Conservation (phyloP, 2,113 vertebrate genomes). For the Benitochromis conjunctus region DNA sequence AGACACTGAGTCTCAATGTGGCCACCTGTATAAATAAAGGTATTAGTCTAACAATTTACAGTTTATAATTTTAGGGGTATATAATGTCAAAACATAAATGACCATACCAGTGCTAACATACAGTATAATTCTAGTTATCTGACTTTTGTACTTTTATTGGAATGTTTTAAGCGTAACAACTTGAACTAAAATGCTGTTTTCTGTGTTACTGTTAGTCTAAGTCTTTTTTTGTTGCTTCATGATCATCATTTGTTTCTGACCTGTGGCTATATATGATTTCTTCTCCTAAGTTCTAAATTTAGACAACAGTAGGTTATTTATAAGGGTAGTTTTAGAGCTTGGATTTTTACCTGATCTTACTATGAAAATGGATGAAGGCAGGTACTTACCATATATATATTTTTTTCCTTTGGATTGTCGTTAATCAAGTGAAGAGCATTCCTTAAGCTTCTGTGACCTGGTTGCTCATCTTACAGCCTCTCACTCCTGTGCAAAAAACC, state of each 20-base stretch:
- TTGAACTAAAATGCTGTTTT: not conserved
- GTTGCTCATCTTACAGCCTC: not conserved
- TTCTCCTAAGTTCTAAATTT: not conserved
- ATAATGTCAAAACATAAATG: too few species aligned
- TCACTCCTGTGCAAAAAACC: not conserved
- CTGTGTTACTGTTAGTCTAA: not conserved
- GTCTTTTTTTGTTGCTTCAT: not conserved
- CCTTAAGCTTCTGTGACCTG: not conserved
- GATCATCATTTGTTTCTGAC: not conserved
- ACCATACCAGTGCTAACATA: not conserved
- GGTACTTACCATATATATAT: conserved; percentile 49
- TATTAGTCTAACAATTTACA: too few species aligned
- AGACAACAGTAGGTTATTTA: not conserved
- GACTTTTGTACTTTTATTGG: not conserved
- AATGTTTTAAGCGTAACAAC: not conserved
- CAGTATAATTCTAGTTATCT: not conserved
- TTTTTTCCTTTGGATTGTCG: not conserved
- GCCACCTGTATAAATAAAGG: too few species aligned
- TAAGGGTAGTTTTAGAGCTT: not conserved
- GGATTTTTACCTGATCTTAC: not conserved
- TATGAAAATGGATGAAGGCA: not conserved
- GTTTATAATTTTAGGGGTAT: too few species aligned
- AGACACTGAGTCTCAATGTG: not conserved
- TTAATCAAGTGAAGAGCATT: not conserved
- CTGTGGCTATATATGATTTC: not conserved